Percentiles rank a stretch among this genome's conserved stretches.
Conservation (phyloP, 92 coral and sea anemone genomes). For the Phenganax marumi region DNA sequence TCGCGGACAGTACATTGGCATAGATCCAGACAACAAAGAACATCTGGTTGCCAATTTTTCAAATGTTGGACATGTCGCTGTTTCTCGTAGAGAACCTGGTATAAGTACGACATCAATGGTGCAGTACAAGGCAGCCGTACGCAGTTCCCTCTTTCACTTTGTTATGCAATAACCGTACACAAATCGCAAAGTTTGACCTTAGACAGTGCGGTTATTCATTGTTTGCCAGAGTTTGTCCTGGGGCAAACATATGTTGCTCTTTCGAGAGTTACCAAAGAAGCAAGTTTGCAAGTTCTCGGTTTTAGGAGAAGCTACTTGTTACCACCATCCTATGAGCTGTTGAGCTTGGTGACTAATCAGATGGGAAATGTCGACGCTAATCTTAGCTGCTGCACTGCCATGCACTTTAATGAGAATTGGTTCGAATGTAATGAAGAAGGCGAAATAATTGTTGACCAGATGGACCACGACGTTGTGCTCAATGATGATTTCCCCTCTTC, state of each 20-base stretch:
- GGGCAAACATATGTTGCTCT: neutral
- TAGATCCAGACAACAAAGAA: neutral
- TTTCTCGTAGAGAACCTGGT: constrained; percentile 3
- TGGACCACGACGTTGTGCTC: neutral
- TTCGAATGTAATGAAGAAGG: neutral
- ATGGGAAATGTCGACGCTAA: neutral
- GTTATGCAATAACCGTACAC: neutral
- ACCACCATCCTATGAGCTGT: too few relatives aligned
- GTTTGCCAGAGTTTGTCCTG: neutral
- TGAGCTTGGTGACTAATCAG: neutral
- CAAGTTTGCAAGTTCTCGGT: too few relatives aligned
- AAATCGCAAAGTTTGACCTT: constrained; percentile 1
- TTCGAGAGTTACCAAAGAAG: too few relatives aligned
- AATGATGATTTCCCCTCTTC: neutral
- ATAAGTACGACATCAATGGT: neutral
- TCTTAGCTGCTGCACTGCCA: neutral
- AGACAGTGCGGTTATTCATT: neutral
- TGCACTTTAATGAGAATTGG: neutral
- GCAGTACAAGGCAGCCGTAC: neutral
- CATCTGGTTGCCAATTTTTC: neutral
- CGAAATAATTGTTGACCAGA: neutral
- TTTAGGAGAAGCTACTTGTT: too few relatives aligned
- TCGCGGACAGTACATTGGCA: neutral
- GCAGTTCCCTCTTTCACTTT: neutral
- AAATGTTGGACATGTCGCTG: neutral